These are phyloP conservation scores for Rafetus swinhoei DNA, from an alignment of 2,113 vertebrate genomes.

Conservation along the genomic window DNA sequence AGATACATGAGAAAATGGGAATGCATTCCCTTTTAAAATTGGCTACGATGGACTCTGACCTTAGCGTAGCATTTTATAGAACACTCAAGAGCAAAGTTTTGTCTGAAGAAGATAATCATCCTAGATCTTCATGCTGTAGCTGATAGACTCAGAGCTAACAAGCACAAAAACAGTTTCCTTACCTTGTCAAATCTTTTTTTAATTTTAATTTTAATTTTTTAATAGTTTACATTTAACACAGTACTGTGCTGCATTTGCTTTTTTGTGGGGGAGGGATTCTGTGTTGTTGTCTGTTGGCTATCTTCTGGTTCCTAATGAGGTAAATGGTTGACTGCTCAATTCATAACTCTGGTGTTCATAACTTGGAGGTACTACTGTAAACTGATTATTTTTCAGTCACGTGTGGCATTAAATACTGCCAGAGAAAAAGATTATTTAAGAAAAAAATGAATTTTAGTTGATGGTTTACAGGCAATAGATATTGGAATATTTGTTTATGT, in stretches of 20 bases:
- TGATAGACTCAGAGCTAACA: conserved; percentile 6
- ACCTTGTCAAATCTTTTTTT: no score
- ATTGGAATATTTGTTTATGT: background rate
- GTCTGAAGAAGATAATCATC: no score
- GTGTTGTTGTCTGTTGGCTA: no score
- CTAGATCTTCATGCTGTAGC: background rate
- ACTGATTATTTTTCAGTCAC: background rate
- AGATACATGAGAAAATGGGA: background rate
- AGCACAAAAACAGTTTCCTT: no score
- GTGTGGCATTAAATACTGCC: background rate
- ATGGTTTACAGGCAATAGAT: background rate
- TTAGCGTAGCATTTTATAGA: background rate
- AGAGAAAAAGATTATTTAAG: background rate
- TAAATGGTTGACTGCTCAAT: no score
- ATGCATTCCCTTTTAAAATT: conserved; percentile 11
- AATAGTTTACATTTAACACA: no score
- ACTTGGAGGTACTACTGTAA: background rate
- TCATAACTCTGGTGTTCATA: no score
- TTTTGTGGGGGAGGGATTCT: no score
- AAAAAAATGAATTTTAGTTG: no score
- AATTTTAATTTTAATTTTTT: no score
- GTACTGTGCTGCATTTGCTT: no score
- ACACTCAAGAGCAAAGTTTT: background rate
- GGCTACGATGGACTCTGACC: conserved; percentile 1
- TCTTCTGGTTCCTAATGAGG: no score